Percentiles rank a stretch among this genome's conserved stretches.
These are phyloP conservation scores for Notothenia rossii DNA, from an alignment of 2,113 vertebrate species.

Conservation along the genomic window DNA sequence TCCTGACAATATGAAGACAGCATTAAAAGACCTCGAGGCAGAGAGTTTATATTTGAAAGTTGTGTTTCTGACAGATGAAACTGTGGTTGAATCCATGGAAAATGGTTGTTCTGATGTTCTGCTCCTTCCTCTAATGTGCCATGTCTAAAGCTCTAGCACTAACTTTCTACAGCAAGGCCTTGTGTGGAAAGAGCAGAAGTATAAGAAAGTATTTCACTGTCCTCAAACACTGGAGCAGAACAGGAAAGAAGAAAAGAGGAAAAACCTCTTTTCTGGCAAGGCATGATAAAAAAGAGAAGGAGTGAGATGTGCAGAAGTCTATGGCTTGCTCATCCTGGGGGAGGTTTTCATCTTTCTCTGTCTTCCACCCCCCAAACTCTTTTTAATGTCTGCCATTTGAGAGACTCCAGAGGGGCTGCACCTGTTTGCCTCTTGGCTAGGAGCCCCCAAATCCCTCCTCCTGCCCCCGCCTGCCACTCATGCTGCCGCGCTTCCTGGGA, in stretches of 20 bases:
- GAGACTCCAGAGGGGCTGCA: conserved; percentile 87
- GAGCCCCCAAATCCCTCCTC: conserved; percentile 79
- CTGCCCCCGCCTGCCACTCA: conserved; percentile 84
- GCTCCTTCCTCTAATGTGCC: neutral
- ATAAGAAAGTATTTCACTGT: conserved; percentile 55
- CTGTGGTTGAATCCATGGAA: conserved; percentile 9
- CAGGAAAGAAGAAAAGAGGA: conserved; percentile 51
- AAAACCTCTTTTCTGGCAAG: conserved; percentile 54
- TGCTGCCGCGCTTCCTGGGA: conserved; percentile 78
- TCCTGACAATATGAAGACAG: conserved; percentile 13
- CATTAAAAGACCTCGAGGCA: conserved; percentile 32
- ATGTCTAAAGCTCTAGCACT: conserved; percentile 5
- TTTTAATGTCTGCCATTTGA: conserved; percentile 87
- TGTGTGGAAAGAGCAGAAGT: conserved; percentile 35
- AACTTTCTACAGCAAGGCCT: conserved; percentile 12
- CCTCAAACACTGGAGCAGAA: conserved; percentile 53
- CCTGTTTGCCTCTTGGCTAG: conserved; percentile 88
- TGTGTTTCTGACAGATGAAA: conserved; percentile 47
- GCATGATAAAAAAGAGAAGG: conserved; percentile 42
- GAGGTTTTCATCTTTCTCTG: conserved; percentile 81
- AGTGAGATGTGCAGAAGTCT: conserved; percentile 71
- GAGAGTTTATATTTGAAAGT: conserved; percentile 46
- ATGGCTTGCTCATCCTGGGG: conserved; percentile 81
- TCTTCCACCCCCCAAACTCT: conserved; percentile 54
- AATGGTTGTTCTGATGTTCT: conserved; percentile 5